phyloP scores from a whole-genome alignment of 2,797 vertebrate genomes.

The Poeciliopsis presidionis region DNA sequence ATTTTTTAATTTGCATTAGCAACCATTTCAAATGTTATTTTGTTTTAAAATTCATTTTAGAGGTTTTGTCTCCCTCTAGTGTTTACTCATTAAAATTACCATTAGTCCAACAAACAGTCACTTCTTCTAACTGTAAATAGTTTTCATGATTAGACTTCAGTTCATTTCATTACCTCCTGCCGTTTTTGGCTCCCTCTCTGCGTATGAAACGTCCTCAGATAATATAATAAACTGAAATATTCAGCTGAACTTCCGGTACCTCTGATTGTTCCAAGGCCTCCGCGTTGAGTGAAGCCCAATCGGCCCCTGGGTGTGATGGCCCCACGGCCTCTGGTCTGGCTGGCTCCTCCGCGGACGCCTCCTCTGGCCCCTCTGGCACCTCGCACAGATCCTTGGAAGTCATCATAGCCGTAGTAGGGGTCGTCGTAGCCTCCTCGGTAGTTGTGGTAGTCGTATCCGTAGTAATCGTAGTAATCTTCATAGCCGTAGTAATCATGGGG shows the following conservation, averaged over 20 bases:
- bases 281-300: constrained; percentile 91
- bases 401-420: constrained; percentile 98
- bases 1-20: not conserved
- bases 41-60: not conserved
- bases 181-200: not conserved
- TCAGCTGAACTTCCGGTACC: constrained; percentile 59
- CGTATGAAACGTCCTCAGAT: not conserved
- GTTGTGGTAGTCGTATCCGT: constrained; percentile 99
- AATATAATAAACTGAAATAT: not conserved
- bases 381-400: constrained; percentile 95
- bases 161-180: not conserved
- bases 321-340: constrained; percentile 84
- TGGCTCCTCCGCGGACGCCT: constrained; percentile 83
- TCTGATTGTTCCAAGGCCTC: constrained; percentile 94
- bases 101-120: not conserved
- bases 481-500: constrained; percentile 97
- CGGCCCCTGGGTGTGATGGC: constrained; percentile 87
- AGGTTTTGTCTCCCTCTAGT: not conserved
- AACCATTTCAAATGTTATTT: not conserved
- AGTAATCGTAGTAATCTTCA: constrained; percentile 99
- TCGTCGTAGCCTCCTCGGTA: constrained; percentile 99
- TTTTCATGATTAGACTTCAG: not conserved
- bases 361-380: constrained; percentile 89
- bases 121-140: not conserved
- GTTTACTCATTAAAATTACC: not conserved